Percentiles rank a stretch among this genome's conserved stretches.
phyloP scores from a whole-genome alignment of 2,888 invertebrate genomes.

The Eugnorisma glareosa region DNA sequence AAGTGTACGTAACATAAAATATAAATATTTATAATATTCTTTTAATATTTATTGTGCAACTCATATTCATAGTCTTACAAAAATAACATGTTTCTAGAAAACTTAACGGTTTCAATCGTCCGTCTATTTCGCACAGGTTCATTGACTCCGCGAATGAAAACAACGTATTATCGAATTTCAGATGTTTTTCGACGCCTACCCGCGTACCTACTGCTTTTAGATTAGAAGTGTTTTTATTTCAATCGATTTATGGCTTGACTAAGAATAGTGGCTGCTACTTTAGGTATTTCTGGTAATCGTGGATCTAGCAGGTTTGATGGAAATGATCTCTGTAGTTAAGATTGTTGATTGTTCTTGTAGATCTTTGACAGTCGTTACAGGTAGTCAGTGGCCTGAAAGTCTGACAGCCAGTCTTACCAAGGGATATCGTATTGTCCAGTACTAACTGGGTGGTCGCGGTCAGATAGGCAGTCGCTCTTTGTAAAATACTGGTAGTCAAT shows the following conservation, averaged over 20 bases:
- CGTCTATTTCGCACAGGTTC: slow-evolving; percentile 29
- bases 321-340: background rate
- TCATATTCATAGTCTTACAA: background rate
- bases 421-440: too few species aligned
- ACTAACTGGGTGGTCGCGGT: too few species aligned
- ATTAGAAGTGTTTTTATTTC: background rate
- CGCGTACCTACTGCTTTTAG: slow-evolving; percentile 13
- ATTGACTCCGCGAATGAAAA: slow-evolving; percentile 48
- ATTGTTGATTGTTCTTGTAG: too few species aligned
- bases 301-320: background rate
- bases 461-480: too few species aligned
- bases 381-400: too few species aligned
- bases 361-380: background rate
- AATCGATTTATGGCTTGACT: slow-evolving; percentile 1
- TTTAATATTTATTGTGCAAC: slow-evolving; percentile 15
- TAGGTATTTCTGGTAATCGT: background rate
- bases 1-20: background rate
- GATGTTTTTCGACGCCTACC: slow-evolving; percentile 43
- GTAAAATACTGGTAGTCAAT: too few species aligned
- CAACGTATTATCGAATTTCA: slow-evolving; percentile 28
- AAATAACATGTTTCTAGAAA: slow-evolving; percentile 23
- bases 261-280: slow-evolving; percentile 1
- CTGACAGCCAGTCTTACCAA: too few species aligned
- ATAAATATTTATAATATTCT: background rate
- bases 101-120: slow-evolving; percentile 32